These are phyloP conservation scores for Lepilemur septentrionalis DNA, from an alignment of 2,797 vertebrate genomes.

Conservation along the genomic window DNA sequence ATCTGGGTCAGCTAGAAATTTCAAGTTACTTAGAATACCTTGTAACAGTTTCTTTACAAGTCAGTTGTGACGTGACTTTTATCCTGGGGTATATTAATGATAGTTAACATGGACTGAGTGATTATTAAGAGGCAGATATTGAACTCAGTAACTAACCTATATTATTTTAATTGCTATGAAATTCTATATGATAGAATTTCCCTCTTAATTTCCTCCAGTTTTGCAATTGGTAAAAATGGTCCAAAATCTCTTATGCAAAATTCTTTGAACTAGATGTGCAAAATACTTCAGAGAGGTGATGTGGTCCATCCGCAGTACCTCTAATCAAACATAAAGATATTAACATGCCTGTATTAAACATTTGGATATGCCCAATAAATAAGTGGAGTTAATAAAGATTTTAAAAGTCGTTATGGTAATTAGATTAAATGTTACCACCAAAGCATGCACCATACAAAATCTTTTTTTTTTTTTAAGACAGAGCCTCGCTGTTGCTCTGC, in stretches of 20 bases:
- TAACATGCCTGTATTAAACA: background rate
- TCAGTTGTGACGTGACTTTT: background rate
- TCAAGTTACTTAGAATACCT: background rate
- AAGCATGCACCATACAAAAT: background rate
- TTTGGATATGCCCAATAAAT: background rate
- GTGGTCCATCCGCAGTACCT: background rate
- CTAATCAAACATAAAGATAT: background rate
- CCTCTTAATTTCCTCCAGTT: background rate
- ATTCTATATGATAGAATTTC: background rate
- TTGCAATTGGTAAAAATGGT: background rate
- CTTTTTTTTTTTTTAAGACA: background rate
- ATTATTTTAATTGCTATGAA: slow-evolving; percentile 45
- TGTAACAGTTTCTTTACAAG: background rate
- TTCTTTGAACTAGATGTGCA: background rate
- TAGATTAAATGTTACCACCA: background rate
- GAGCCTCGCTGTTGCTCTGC: too few relatives aligned
- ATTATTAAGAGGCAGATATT: background rate
- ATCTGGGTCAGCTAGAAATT: slow-evolving; percentile 13
- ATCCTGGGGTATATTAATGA: background rate
- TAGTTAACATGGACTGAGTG: background rate
- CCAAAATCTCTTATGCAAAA: background rate
- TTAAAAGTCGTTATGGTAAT: background rate
- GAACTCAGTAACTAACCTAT: slow-evolving; percentile 27
- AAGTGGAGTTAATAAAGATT: background rate
- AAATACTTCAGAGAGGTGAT: background rate